Percentiles rank a stretch among this genome's conserved stretches.
These are phyloP conservation scores for Coregonus suidteri DNA, from an alignment of 2,797 vertebrate species.

Conservation along the genomic window DNA sequence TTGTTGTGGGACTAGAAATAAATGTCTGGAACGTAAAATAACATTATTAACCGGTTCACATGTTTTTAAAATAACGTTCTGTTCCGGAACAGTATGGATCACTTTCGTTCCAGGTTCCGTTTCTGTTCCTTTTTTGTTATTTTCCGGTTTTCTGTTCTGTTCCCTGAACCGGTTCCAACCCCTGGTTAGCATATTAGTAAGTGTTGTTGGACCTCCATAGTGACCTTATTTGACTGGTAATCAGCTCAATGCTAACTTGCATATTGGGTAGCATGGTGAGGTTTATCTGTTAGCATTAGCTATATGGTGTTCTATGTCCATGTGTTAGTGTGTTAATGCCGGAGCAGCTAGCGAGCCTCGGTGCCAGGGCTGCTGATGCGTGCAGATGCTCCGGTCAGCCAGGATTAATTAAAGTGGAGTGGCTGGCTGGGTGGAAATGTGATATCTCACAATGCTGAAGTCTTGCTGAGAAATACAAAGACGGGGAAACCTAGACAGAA, in stretches of 20 bases:
- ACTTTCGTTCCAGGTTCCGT: no score
- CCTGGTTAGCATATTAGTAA: background rate
- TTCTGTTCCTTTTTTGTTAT: no score
- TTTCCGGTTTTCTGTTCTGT: no score
- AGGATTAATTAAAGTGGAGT: background rate
- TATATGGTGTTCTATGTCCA: background rate
- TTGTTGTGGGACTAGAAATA: no score
- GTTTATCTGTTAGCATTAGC: no score
- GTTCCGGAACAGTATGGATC: no score
- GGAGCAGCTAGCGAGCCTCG: background rate
- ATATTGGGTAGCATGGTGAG: no score
- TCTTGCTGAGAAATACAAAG: background rate
- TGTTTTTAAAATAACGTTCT: no score
- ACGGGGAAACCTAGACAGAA: background rate
- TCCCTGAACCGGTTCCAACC: background rate
- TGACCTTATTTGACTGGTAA: background rate
- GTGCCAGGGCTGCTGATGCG: background rate
- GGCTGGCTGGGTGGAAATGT: background rate
- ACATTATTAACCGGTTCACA: no score
- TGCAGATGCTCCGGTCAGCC: background rate
- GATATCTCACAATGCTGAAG: background rate
- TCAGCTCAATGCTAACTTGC: background rate
- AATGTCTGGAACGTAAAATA: no score
- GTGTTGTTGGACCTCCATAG: background rate
- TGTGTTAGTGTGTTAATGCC: background rate